Evolutionary conservation across 1,140 invertebrate genomes (phyloP), one percentile per base, ranked within the genome.

Genomic region (Drosophila burlai): DNA sequence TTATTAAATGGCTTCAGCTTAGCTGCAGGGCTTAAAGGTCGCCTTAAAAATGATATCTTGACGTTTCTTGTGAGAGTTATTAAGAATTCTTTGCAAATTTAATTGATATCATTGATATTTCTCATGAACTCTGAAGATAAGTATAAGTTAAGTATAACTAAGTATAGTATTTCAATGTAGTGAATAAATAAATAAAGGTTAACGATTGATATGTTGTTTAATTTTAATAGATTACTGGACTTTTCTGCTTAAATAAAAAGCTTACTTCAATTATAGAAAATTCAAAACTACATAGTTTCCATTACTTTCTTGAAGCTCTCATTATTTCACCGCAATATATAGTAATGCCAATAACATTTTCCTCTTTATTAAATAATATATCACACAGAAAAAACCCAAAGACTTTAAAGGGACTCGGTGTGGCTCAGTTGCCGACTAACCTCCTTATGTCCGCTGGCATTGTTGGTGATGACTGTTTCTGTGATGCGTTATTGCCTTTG

Each of bases 401-500:
- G 16, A 45, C 47, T 38, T 71, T 55, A 31, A 68, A 68, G 67
- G 5, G 4, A 71, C n/a, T 47, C 47, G 57, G 36, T 63, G 58
- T 11, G 57, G 64, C 62, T 61, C 46, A 54, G 31, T 45, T 21
- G 11, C 36, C 60, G 34, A 63, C 60, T 64, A 71, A 60, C 68
- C 54, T 61, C 43, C 49, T 55, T 54, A 45, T 36, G 42, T 21
- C 15, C 43, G n/a, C 18, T 71, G 40, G 45, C 75, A 60, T 61
- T 73, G 62, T 64, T 72, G 64, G 69, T 57, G 72, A 64, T 66
- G 72, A 77, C 36, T 79, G 36, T 59, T 71, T 52, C 58, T 76
- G 59, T 57, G 68, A 49, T 68, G 47, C 60, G 62, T 87, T 87
- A 87, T 87, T 84, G 84, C 84, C 81, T 81, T 84, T 81, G 83